These are phyloP conservation scores for Coluber constrictor DNA, from an alignment of 2,797 vertebrate genomes.

Conservation along the genomic window DNA sequence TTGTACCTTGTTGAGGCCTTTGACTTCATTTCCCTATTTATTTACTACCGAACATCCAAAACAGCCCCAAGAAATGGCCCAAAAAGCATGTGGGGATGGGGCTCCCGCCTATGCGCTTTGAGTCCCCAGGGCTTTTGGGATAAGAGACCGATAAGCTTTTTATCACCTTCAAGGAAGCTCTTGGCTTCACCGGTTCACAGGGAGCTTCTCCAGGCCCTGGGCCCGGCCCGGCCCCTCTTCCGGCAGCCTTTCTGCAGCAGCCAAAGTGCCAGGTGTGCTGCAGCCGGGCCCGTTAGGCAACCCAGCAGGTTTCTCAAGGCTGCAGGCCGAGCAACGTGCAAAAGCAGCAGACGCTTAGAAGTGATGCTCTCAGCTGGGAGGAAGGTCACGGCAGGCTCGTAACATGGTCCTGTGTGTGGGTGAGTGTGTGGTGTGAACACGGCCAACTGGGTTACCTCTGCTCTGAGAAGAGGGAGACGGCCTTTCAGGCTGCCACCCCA, in stretches of 20 bases:
- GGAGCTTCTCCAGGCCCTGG: fast-evolving
- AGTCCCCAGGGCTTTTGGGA: too few relatives aligned
- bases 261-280: background rate
- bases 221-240: too few relatives aligned
- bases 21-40: too few relatives aligned
- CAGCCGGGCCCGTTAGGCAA: fast-evolving
- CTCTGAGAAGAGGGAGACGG: background rate
- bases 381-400: background rate
- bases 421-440: background rate
- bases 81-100: too few relatives aligned
- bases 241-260: background rate
- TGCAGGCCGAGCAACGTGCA: background rate
- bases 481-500: background rate
- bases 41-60: too few relatives aligned
- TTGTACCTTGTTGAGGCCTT: too few relatives aligned
- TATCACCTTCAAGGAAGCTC: too few relatives aligned
- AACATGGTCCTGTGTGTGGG: background rate
- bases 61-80: too few relatives aligned
- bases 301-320: background rate
- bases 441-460: background rate
- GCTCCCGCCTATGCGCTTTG: background rate
- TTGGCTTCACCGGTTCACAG: background rate
- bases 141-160: too few relatives aligned
- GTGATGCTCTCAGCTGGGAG: background rate
- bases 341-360: background rate